Conservation (phyloP, 2,113 vertebrate genomes). For the Urocitellus parryii region DNA sequence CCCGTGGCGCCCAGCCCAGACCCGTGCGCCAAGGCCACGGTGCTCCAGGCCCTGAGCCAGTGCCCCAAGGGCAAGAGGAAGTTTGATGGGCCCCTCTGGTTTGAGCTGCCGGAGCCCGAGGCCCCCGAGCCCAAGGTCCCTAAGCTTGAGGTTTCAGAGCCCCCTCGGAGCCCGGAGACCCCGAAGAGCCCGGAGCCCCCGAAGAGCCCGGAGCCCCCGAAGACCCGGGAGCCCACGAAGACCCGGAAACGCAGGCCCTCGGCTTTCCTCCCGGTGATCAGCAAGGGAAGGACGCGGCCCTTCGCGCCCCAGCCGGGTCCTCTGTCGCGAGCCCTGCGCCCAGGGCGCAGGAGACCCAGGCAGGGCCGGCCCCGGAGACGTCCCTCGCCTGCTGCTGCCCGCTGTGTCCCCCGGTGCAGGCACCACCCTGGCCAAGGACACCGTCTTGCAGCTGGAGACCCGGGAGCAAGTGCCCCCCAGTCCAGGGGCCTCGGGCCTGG, state of each 20-base stretch:
- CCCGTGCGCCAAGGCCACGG: too few species aligned
- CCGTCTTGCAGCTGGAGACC: too few species aligned
- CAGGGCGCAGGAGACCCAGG: too few species aligned
- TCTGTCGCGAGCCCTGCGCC: rapidly evolving
- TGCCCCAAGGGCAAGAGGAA: background rate
- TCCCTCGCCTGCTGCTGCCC: background rate
- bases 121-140: too few species aligned
- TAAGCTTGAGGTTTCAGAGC: too few species aligned
- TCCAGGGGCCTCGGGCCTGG: too few species aligned
- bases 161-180: too few species aligned
- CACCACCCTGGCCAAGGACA: too few species aligned
- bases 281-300: background rate
- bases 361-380: background rate
- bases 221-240: too few species aligned
- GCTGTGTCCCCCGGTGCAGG: background rate
- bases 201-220: too few species aligned
- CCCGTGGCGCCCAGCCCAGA: rapidly evolving
- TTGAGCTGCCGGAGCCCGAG: rapidly evolving
- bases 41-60: background rate
- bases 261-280: background rate
- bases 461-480: too few species aligned
- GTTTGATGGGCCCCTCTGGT: background rate
- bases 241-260: background rate
- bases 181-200: too few species aligned
- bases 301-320: background rate